Conservation (phyloP, 2,888 invertebrate genomes). For the Onthophagus sagittarius region DNA sequence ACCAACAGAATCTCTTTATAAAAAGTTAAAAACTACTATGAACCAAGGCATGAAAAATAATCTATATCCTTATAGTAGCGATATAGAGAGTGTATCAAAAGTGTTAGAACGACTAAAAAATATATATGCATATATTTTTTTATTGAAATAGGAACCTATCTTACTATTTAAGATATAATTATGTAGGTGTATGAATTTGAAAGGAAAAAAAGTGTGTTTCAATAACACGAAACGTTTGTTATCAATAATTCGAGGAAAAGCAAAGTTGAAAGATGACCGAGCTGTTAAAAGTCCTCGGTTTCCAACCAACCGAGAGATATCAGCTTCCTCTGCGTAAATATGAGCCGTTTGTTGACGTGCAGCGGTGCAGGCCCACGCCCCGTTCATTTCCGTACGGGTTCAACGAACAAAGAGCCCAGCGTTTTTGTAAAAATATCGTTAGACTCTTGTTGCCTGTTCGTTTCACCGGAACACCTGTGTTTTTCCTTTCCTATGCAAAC, state of each 20-base stretch:
- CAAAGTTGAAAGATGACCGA: background rate
- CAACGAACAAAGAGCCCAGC: background rate
- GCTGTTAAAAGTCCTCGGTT: background rate
- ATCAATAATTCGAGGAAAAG: background rate
- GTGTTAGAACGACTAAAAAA: too few species aligned
- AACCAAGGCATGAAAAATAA: too few species aligned
- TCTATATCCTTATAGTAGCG: too few species aligned
- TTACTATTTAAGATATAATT: too few species aligned
- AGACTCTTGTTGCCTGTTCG: too few species aligned
- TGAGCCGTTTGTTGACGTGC: background rate
- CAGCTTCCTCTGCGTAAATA: background rate
- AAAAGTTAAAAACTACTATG: too few species aligned
- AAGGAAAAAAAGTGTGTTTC: background rate
- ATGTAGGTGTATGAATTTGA: background rate
- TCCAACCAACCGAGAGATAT: background rate
- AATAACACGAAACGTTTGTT: background rate
- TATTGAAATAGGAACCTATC: too few species aligned
- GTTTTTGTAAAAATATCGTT: background rate
- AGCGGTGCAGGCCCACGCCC: background rate
- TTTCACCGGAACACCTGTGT: background rate
- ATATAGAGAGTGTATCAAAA: too few species aligned
- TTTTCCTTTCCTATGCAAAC: background rate
- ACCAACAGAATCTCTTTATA: too few species aligned
- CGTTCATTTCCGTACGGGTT: background rate
- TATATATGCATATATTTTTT: too few species aligned